These are phyloP conservation scores for Gracilinanus agilis DNA, from an alignment of 2,113 vertebrate species.

Conservation along the genomic window DNA sequence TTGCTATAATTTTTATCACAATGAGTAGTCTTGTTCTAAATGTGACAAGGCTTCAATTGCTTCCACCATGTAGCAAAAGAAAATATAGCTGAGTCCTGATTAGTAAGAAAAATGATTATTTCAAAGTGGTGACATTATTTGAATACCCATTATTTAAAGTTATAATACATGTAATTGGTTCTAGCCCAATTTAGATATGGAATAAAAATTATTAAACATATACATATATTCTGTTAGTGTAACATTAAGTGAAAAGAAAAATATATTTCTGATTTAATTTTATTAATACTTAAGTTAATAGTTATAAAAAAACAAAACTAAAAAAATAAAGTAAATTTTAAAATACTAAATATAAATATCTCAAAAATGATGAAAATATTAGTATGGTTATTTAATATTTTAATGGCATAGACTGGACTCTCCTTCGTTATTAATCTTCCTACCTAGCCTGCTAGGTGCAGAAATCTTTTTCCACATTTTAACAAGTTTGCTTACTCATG, in stretches of 20 bases:
- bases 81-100: neutral
- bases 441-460: neutral
- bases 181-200: neutral
- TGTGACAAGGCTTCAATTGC: slow-evolving; percentile 50
- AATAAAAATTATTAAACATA: neutral
- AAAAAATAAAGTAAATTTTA: neutral
- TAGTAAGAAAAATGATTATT: neutral
- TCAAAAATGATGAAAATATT: neutral
- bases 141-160: neutral
- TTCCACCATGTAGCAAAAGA: neutral
- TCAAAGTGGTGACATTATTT: neutral
- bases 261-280: neutral
- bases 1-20: slow-evolving; percentile 65
- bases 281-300: neutral
- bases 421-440: neutral
- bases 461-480: neutral
- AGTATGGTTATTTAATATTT: too few relatives aligned
- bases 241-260: neutral
- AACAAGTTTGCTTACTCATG: neutral
- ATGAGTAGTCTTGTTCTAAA: slow-evolving; percentile 31
- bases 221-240: neutral
- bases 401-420: too few relatives aligned
- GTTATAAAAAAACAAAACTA: neutral
- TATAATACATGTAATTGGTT: neutral
- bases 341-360: neutral